A percentile compares a stretch with the other conserved stretches of the same genome.
phyloP scores from a whole-genome alignment of 2,113 vertebrate species.

The Pelvicachromis taeniatus region DNA sequence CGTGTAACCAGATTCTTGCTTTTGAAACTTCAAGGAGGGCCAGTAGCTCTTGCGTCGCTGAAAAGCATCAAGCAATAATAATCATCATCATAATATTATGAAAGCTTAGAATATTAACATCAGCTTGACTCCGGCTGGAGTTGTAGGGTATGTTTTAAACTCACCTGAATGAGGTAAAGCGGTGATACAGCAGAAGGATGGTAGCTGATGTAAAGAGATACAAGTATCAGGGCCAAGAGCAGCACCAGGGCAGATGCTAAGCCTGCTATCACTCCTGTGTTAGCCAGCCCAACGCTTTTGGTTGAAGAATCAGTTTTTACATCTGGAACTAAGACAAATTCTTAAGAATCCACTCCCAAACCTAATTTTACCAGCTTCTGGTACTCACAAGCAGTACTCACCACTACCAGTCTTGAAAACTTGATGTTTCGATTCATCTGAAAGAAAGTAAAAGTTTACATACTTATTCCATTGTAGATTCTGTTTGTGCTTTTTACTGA shows the following conservation, averaged over 20 bases:
- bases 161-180: conserved; percentile 81
- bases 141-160: neutral
- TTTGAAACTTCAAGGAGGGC: conserved; percentile 85
- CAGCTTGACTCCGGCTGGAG: neutral
- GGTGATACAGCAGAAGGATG: conserved; percentile 73
- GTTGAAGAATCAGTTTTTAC: conserved; percentile 51
- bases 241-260: conserved; percentile 75
- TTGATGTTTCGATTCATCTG: conserved; percentile 81
- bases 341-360: neutral
- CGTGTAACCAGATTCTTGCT: conserved; percentile 72
- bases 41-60: conserved; percentile 81
- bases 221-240: conserved; percentile 72
- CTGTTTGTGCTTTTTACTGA: neutral
- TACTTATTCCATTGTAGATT: neutral
- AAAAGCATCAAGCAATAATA: neutral
- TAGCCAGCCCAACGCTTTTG: conserved; percentile 21
- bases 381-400: conserved; percentile 51
- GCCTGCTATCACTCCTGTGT: conserved; percentile 76
- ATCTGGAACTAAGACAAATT: conserved; percentile 13
- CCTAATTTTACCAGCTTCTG: neutral
- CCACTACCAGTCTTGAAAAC: conserved; percentile 70
- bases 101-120: neutral
- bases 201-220: conserved; percentile 79
- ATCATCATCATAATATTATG: neutral
- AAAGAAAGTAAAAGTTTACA: neutral